Evolutionary conservation across 92 coral and sea anemone genomes (phyloP).

Genomic region (Heliopora coerulea): DNA sequence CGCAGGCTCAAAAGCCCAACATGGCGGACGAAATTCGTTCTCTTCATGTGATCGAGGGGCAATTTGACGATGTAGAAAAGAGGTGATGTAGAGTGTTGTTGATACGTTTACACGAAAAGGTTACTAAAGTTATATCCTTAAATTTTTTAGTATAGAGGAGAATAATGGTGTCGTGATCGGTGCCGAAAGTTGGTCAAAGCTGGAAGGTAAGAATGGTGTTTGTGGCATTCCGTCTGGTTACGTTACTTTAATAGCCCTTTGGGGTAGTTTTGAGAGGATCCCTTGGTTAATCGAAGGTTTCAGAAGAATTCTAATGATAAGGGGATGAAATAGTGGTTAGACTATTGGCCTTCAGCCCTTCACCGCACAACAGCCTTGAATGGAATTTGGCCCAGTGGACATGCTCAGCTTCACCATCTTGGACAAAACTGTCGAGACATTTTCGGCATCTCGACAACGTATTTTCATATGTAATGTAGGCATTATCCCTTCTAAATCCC

Average conservation of each 20-base stretch:
- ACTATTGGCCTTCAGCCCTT: too few relatives aligned
- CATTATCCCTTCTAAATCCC: too few relatives aligned
- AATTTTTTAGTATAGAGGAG: conserved; percentile 3
- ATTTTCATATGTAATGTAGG: too few relatives aligned
- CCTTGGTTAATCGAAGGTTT: too few relatives aligned
- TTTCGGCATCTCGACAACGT: too few relatives aligned
- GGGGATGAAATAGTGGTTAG: too few relatives aligned
- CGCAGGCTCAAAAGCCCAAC: conserved; percentile 16
- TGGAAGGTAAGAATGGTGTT: neutral
- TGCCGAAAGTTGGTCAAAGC: neutral
- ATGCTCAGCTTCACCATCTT: too few relatives aligned
- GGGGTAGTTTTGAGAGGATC: too few relatives aligned
- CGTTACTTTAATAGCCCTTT: neutral
- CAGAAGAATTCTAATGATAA: too few relatives aligned
- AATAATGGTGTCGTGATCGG: neutral
- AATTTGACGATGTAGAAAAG: conserved; percentile 94
- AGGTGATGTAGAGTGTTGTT: neutral
- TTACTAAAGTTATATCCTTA: neutral
- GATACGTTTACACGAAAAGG: neutral
- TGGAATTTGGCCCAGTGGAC: too few relatives aligned
- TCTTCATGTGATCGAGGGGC: conserved; percentile 59
- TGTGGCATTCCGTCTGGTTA: neutral
- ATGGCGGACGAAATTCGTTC: conserved; percentile 13
- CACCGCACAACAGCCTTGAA: too few relatives aligned
- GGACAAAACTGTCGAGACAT: too few relatives aligned